Base-by-base conservation (phyloP, 2,113 vertebrate genomes). In the Gavia stellata region DNA sequence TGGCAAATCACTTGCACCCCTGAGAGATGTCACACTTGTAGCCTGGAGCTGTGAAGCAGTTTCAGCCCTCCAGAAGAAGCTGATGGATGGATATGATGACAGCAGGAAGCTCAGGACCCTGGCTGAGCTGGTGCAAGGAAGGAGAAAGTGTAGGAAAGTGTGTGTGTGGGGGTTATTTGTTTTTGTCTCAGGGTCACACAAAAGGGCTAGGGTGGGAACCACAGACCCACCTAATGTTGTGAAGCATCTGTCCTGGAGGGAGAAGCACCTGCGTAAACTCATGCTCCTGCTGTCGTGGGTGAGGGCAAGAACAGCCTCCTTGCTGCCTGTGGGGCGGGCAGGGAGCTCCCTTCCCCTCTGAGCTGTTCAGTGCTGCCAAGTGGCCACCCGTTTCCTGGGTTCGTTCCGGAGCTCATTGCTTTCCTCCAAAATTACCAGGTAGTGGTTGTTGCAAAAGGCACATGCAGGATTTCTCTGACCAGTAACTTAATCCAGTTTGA, bases 121-220 rank as follows among this genome's bases (percentile, higher is more conserved):
- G 56, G 16, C 44, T 19, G 77, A 84, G 72, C 45, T 70, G 44
- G 63, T 61, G 38, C 34, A 40, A 49, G 49, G 40, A 83, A 80
- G 67, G 36, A 90, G 28, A 29, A 61, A 23, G 28, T 65, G 45
- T 20, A 23, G 70, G n/a, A 26, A 55, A 25, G 12, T 6, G 14
- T 20, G 17, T 33, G 20, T 9, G 14, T 17, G 23, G 1, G 14
- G 3, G 16, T 56, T 19, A 4, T 40, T 92, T 55, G 26, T 31
- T 53, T 6, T 40, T 67, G 38, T 63, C 12, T 56, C 1, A 1
- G 33, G 38, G 38, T 55, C 10, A 26, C 0, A 2, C 2, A 3
- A 29, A 34, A 59, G 49, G 47, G 14, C 17, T 15, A 8, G 65
- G 20, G 26, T 74, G 56, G 21, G 36, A 67, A 6, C 56, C 15